Percentiles rank a stretch among this genome's conserved stretches.
These are phyloP conservation scores for Telmatochromis sp. DNA, from an alignment of 2,113 vertebrate genomes.

Conservation along the genomic window DNA sequence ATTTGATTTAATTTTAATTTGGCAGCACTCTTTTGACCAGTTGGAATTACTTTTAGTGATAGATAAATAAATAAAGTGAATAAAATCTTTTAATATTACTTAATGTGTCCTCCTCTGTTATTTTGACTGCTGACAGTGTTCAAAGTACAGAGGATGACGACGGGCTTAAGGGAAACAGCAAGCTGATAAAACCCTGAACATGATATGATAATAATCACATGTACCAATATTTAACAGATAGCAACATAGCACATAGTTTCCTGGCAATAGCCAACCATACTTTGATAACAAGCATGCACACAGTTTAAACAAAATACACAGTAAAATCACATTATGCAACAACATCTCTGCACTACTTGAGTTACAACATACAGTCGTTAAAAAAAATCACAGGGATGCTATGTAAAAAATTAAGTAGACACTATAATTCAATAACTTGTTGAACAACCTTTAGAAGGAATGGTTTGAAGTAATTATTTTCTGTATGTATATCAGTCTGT, in stretches of 20 bases:
- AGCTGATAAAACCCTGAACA: not conserved
- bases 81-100: not conserved
- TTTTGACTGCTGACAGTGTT: accelerated
- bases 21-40: accelerated
- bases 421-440: accelerated
- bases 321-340: not conserved
- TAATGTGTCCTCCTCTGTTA: not conserved
- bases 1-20: too few relatives aligned
- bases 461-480: not conserved
- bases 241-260: not conserved
- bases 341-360: not conserved
- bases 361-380: not conserved
- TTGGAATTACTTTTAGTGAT: too few relatives aligned
- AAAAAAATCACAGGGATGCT: not conserved
- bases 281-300: not conserved
- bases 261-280: not conserved
- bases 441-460: not conserved
- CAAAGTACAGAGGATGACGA: not conserved
- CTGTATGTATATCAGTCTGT: not conserved
- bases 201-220: not conserved
- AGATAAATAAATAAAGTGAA: too few relatives aligned
- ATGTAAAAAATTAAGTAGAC: not conserved
- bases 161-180: not conserved
- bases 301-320: not conserved
- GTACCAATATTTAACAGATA: not conserved